A percentile compares a stretch with the other conserved stretches of the same genome.
These are phyloP conservation scores for Biston betularia DNA, from an alignment of 2,888 invertebrate genomes.

Conservation along the genomic window DNA sequence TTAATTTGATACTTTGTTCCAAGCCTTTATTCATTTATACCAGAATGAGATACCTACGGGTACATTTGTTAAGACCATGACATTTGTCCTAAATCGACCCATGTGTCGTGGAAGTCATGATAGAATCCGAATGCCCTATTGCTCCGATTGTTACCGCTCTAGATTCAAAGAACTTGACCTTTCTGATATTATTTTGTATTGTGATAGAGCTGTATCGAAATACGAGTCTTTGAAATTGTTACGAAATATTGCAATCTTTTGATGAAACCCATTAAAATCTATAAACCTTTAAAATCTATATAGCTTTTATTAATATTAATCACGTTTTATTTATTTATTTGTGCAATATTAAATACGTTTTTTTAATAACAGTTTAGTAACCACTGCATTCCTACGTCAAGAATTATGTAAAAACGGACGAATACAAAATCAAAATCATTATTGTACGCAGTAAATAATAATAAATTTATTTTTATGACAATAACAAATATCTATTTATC, in stretches of 20 bases:
- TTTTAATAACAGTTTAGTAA: too few species aligned
- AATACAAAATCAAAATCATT: too few species aligned
- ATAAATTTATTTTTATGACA: too few species aligned
- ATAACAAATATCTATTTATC: too few species aligned
- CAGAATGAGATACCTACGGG: slow-evolving; percentile 8
- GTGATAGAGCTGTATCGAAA: slow-evolving; percentile 17
- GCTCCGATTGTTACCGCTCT: slow-evolving; percentile 33
- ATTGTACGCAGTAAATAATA: too few species aligned
- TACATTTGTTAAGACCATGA: slow-evolving; percentile 32
- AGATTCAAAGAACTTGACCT: slow-evolving; percentile 34
- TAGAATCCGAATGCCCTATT: slow-evolving; percentile 35
- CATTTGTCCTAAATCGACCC: slow-evolving; percentile 38
- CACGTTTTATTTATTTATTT: too few species aligned
- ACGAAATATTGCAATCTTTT: neutral
- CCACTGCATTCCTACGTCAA: too few species aligned
- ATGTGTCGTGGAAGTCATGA: slow-evolving; percentile 33
- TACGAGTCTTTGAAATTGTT: neutral
- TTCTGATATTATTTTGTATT: slow-evolving; percentile 25
- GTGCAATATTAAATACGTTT: too few species aligned
- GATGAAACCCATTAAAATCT: neutral
- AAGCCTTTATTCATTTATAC: slow-evolving; percentile 15
- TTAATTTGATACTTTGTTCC: neutral
- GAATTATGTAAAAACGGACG: too few species aligned
- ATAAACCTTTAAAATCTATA: too few species aligned
- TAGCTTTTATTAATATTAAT: too few species aligned